Percentiles rank a stretch among this genome's conserved stretches.
phyloP scores from a whole-genome alignment of 2,888 invertebrate genomes.

The Plebejus argus region DNA sequence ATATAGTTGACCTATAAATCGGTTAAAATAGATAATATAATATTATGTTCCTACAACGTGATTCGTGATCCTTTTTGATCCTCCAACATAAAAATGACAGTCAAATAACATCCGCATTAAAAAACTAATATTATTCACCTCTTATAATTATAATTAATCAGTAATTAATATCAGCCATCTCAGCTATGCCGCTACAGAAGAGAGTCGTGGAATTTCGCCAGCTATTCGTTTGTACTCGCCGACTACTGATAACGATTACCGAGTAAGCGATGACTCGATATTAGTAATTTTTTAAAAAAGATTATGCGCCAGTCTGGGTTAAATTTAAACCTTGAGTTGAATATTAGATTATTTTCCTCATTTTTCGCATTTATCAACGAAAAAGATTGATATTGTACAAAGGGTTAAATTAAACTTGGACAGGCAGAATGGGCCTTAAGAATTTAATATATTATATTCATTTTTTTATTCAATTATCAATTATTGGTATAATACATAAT shows the following conservation, averaged over 20 bases:
- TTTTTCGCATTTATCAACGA: too few species aligned
- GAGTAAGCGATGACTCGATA: neutral
- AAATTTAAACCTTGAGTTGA: neutral
- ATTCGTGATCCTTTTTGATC: neutral
- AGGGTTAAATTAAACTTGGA: too few species aligned
- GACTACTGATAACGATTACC: neutral
- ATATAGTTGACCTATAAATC: too few species aligned
- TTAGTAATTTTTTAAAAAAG: neutral
- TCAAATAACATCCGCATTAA: neutral
- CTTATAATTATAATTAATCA: neutral
- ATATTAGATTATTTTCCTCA: neutral
- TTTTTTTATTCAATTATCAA: too few species aligned
- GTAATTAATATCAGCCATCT: neutral
- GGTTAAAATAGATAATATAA: too few species aligned
- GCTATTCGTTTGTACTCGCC: neutral
- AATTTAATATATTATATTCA: too few species aligned
- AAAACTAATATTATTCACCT: neutral
- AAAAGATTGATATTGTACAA: too few species aligned
- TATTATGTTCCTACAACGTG: neutral
- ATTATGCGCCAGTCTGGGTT: neutral
- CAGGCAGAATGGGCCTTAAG: too few species aligned
- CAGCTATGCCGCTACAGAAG: neutral
- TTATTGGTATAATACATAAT: too few species aligned
- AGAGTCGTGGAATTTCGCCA: neutral
- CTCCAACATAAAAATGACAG: neutral